Evolutionary conservation across 2,888 invertebrate species (phyloP), one percentile per base, ranked within the genome.

Genomic region (Cordylochernes scorpioides): DNA sequence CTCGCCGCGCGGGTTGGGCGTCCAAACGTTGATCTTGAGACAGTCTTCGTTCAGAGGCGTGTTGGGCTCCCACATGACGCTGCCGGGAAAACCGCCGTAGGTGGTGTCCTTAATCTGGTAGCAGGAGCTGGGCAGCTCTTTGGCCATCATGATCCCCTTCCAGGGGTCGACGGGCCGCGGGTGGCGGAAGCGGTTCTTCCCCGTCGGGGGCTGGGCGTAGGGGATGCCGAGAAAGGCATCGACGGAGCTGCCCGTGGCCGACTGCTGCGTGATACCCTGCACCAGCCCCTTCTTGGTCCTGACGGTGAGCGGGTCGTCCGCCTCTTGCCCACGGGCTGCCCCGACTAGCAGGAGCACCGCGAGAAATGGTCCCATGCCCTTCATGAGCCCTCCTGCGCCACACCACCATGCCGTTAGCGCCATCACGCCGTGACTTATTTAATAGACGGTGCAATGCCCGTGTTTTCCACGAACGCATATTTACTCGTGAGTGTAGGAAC

Each of bases 1-100:
- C 5, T 38, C 35, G 6, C 42, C 42, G 16, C 46, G 35, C 25
- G 75, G 75, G 15, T 46, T 67, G 2, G 88, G 88, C 19, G 69
- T 67, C 50, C 82, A 80, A 42, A 91, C 74, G 57, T 82, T 88
- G 45, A 91, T 64, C 54, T 82, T 86, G 30, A 91, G 67, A 54
- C 91, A 91, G 58, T 91, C 88, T 61, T 91, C 88, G 51, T 68
- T 73, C 46, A 77, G 60, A 30, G 67, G 69, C 8, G 84, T 86
- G 53, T 88, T 86, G 25, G 84, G 75, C 56, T 86, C 86, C 88
- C 88, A 91, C 71, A 86, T 39, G 9, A 29, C 70, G 30, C 80
- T 69, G 16, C 86, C 86, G 9, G 29, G 33, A 27, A 44, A 44
- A 47, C 80, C 74, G 30, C 75, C 77, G 50, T 84, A 86, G 39